phyloP scores from a whole-genome alignment of 92 coral and sea anemone genomes.

The Micromussa lordhowensis region DNA sequence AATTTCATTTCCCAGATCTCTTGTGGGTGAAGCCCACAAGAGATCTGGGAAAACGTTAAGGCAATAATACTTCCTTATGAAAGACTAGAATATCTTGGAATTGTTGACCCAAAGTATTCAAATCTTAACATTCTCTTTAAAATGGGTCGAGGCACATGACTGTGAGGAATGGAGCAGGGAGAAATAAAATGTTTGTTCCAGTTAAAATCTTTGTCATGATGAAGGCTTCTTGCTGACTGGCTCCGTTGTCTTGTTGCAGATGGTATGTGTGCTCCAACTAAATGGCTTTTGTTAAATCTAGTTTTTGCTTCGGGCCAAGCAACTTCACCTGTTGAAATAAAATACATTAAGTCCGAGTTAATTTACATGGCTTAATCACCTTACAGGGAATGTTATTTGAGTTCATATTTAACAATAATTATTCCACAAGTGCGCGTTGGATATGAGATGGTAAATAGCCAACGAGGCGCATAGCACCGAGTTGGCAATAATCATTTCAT shows the following conservation, averaged over 20 bases:
- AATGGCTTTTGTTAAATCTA: slow-evolving; percentile 85
- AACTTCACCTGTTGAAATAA: slow-evolving; percentile 10
- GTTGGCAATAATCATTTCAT: too few species aligned
- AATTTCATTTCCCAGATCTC: too few species aligned
- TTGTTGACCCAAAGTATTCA: slow-evolving; percentile 93
- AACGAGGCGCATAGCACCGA: too few species aligned
- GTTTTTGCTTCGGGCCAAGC: slow-evolving; percentile 9
- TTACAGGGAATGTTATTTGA: neutral
- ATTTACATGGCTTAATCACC: neutral
- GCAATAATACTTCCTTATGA: slow-evolving; percentile 39
- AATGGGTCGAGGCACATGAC: slow-evolving; percentile 82
- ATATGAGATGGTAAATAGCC: too few species aligned
- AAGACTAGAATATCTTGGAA: slow-evolving; percentile 89
- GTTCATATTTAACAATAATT: neutral
- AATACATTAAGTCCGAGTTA: neutral
- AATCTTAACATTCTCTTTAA: slow-evolving; percentile 85
- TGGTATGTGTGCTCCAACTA: slow-evolving; percentile 71
- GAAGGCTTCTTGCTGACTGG: slow-evolving; percentile 28
- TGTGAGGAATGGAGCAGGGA: slow-evolving; percentile 85
- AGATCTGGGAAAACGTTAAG: too few species aligned
- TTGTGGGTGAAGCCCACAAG: too few species aligned
- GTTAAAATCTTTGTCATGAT: slow-evolving; percentile 16
- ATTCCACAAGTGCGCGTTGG: too few species aligned
- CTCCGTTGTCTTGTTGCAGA: slow-evolving; percentile 53
- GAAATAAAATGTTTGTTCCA: slow-evolving; percentile 70